Conservation (phyloP, 2,797 vertebrate genomes). For the Champsocephalus esox region DNA sequence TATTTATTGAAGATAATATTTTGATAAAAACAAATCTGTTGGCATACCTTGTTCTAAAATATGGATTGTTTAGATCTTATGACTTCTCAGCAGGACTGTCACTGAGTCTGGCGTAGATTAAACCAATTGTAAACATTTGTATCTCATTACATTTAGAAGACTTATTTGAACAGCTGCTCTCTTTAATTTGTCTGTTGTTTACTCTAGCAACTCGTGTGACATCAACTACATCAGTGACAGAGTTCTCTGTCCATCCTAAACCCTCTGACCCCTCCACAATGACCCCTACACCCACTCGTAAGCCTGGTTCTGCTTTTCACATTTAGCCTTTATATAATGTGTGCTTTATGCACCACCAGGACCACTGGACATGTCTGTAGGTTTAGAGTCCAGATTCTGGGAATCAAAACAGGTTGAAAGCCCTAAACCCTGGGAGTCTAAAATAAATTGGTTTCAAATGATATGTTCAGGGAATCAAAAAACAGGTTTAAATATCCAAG, state of each 20-base stretch:
- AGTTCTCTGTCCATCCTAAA: background rate
- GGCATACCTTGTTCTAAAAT: too few relatives aligned
- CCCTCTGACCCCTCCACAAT: background rate
- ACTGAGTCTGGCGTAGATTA: background rate
- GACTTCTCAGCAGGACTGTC: background rate
- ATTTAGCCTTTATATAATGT: background rate
- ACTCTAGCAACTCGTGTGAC: conserved; percentile 18
- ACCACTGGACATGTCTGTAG: too few relatives aligned
- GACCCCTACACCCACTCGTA: background rate
- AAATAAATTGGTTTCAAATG: too few relatives aligned
- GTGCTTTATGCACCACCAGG: background rate
- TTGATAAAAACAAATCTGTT: too few relatives aligned
- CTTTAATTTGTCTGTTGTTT: background rate
- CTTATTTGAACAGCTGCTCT: background rate
- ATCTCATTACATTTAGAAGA: background rate
- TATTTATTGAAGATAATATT: background rate
- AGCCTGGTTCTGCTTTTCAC: background rate
- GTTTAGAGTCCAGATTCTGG: too few relatives aligned
- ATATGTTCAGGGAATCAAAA: too few relatives aligned
- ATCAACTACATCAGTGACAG: background rate
- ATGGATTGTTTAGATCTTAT: too few relatives aligned
- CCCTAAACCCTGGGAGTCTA: too few relatives aligned
- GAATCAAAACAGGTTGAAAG: too few relatives aligned
- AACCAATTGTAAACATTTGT: background rate
- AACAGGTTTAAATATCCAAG: too few relatives aligned